phyloP scores from a whole-genome alignment of 2,113 vertebrate species.

The Trichomycterus rosablanca region DNA sequence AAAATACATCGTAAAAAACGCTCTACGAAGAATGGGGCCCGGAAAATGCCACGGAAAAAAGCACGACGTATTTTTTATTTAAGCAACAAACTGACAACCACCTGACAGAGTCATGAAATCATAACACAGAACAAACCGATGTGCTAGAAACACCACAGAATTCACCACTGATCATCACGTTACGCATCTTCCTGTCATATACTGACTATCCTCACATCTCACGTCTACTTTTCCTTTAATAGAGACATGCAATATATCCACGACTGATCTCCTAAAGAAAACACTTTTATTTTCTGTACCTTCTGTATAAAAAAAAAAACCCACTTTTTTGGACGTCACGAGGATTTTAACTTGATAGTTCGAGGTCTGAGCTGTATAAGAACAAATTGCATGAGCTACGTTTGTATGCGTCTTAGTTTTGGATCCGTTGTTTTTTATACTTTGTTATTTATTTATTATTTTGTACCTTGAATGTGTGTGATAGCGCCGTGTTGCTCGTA shows the following conservation, averaged over 20 bases:
- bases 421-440: slow-evolving; percentile 43
- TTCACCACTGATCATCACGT: slow-evolving; percentile 25
- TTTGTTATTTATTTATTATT: slow-evolving; percentile 44
- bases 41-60: slow-evolving; percentile 29
- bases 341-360: slow-evolving; percentile 41
- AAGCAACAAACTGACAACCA: too few species aligned
- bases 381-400: slow-evolving; percentile 45
- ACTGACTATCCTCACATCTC: slow-evolving; percentile 19
- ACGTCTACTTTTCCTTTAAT: slow-evolving; percentile 35
- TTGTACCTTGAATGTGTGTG: slow-evolving; percentile 45
- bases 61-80: too few species aligned
- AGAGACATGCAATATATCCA: slow-evolving; percentile 48
- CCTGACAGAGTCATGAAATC: too few species aligned
- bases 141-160: slow-evolving; percentile 15
- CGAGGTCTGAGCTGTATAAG: slow-evolving; percentile 31
- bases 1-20: too few species aligned
- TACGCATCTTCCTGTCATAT: slow-evolving; percentile 1
- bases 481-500: slow-evolving; percentile 47
- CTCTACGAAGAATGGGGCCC: slow-evolving; percentile 33
- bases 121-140: too few species aligned
- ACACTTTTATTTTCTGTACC: slow-evolving; percentile 48
- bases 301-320: slow-evolving; percentile 35
- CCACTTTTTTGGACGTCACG: slow-evolving; percentile 32
- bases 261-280: slow-evolving; percentile 31
- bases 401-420: slow-evolving; percentile 42